Conservation (phyloP, 1,140 invertebrate species). For the Anoplophora glabripennis region DNA sequence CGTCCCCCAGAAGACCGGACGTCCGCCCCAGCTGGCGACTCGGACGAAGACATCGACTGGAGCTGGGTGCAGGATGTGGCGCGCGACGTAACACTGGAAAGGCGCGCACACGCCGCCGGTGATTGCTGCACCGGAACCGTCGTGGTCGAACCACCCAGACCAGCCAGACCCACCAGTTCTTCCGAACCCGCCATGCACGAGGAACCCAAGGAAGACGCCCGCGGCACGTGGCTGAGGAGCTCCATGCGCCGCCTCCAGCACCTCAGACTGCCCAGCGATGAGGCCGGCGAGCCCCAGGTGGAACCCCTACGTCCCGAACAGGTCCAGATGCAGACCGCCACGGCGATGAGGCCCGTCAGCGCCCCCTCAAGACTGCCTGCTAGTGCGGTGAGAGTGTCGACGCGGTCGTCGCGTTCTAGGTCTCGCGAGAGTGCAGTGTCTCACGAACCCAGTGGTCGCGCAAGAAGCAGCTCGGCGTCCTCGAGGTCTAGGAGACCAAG, state of each 20-base stretch:
- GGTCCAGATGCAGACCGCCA: too few relatives aligned
- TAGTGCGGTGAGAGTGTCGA: background rate
- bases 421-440: constrained; percentile 29
- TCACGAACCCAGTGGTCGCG: constrained; percentile 30
- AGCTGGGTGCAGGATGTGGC: constrained; percentile 34
- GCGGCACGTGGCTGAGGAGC: constrained; percentile 42
- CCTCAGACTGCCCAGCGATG: constrained; percentile 37
- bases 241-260: constrained; percentile 46
- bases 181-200: constrained; percentile 24
- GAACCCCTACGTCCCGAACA: too few relatives aligned
- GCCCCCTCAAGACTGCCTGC: constrained; percentile 41
- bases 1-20: constrained; percentile 20
- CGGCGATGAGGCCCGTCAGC: constrained; percentile 37
- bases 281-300: too few relatives aligned
- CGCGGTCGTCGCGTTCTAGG: constrained; percentile 16
- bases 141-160: constrained; percentile 30
- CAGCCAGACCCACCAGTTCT: constrained; percentile 20
- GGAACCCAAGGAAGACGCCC: constrained; percentile 20
- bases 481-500: constrained; percentile 37
- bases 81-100: constrained; percentile 27
- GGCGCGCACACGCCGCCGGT: constrained; percentile 34
- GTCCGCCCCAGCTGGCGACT: constrained; percentile 23
- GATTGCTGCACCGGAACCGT: constrained; percentile 40
- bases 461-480: constrained; percentile 44
- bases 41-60: constrained; percentile 35